phyloP scores from a whole-genome alignment of 2,888 invertebrate genomes.

The Agriopis aurantiaria region DNA sequence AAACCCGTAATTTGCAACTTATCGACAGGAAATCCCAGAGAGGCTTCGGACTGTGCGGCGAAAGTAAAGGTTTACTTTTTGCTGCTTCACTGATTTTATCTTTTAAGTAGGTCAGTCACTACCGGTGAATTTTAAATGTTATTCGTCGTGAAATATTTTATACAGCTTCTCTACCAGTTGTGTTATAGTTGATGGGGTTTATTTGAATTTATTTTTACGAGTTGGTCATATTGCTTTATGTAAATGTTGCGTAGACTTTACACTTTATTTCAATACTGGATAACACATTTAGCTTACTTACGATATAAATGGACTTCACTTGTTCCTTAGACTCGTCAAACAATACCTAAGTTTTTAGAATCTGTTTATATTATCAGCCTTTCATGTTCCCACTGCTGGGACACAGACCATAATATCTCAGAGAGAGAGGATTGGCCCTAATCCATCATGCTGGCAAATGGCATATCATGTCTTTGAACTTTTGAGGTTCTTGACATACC shows the following conservation, averaged over 20 bases:
- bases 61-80: constrained; percentile 16
- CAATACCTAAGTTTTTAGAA: no score
- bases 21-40: constrained; percentile 30
- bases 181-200: not conserved
- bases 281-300: no score
- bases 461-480: no score
- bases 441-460: no score
- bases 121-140: not conserved
- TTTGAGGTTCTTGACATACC: no score
- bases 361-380: no score
- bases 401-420: no score
- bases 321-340: no score
- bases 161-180: not conserved
- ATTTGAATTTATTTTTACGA: not conserved
- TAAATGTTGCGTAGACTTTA: not conserved
- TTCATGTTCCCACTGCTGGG: no score
- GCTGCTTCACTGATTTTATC: constrained; percentile 8
- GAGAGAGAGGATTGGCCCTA: no score
- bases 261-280: no score
- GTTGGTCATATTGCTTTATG: not conserved
- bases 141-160: constrained; percentile 2
- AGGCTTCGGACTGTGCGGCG: constrained; percentile 6
- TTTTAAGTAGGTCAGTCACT: not conserved
- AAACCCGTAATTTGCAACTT: constrained; percentile 29
- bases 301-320: no score